Percentiles rank a stretch among this genome's conserved stretches.
phyloP scores from a whole-genome alignment of 1,140 invertebrate species.

The Euura lappo region DNA sequence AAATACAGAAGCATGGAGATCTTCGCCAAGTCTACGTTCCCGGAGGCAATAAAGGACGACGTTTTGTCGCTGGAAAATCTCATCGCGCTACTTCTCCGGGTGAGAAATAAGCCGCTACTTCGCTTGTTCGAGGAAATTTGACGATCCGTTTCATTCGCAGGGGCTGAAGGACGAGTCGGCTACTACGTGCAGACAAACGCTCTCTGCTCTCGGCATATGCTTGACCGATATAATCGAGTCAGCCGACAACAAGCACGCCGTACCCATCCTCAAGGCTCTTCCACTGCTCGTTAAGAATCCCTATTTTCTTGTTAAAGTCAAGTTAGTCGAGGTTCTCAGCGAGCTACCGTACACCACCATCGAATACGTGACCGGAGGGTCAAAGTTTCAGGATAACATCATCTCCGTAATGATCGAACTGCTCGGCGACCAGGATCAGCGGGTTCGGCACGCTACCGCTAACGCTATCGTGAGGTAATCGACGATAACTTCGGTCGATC shows the following conservation, averaged over 20 bases:
- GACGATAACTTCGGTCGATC: constrained; percentile 23
- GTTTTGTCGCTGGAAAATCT: constrained; percentile 58
- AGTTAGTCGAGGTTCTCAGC: constrained; percentile 68
- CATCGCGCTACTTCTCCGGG: constrained; percentile 62
- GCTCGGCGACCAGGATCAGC: constrained; percentile 76
- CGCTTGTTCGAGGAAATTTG: no score
- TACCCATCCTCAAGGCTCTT: constrained; percentile 68
- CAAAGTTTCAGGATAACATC: constrained; percentile 66
- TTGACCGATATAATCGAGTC: constrained; percentile 69
- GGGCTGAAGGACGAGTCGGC: constrained; percentile 74
- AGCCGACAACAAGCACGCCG: constrained; percentile 56
- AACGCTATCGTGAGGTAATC: constrained; percentile 73
- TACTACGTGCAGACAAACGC: constrained; percentile 70
- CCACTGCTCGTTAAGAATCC: constrained; percentile 72
- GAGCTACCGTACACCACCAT: constrained; percentile 65
- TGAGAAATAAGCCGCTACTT: constrained; percentile 30
- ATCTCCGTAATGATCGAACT: constrained; percentile 70
- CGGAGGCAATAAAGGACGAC: constrained; percentile 48
- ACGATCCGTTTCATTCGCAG: constrained; percentile 53
- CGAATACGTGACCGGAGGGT: constrained; percentile 54
- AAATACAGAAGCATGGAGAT: constrained; percentile 62
- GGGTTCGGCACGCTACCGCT: constrained; percentile 77
- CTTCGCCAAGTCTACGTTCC: constrained; percentile 36
- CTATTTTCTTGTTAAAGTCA: constrained; percentile 88
- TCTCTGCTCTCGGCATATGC: constrained; percentile 66